A percentile compares a stretch with the other conserved stretches of the same genome.
Evolutionary conservation across 2,113 vertebrate genomes (phyloP).

Genomic region (Petaurus breviceps): DNA sequence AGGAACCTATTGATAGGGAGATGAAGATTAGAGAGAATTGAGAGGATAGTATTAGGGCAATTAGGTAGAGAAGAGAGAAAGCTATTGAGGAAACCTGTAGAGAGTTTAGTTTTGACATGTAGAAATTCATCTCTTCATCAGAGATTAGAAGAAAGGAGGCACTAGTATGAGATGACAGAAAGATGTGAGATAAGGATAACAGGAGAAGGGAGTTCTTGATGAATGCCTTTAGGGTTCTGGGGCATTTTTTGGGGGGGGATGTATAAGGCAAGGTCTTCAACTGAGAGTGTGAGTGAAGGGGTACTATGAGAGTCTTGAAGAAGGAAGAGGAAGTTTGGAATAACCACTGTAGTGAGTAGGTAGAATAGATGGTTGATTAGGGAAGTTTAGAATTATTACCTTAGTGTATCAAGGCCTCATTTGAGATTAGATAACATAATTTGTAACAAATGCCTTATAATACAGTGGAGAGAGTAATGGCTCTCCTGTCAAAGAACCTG

Average conservation of each 20-base stretch:
- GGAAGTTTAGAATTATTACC: background rate
- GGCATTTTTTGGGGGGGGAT: background rate
- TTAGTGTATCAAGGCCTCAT: background rate
- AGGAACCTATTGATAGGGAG: no score
- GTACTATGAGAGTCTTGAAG: background rate
- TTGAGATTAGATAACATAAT: background rate
- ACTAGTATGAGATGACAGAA: background rate
- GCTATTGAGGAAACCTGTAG: background rate
- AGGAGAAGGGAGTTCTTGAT: background rate
- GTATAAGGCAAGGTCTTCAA: background rate
- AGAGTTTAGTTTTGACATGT: background rate
- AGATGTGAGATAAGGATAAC: background rate
- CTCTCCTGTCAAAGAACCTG: background rate
- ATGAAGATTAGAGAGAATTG: no score
- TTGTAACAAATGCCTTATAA: background rate
- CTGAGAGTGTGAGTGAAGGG: background rate
- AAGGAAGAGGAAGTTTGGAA: background rate
- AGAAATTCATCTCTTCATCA: background rate
- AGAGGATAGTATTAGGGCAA: background rate
- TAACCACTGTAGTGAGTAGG: background rate
- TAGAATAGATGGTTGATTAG: background rate
- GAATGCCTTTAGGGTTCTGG: background rate
- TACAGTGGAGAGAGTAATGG: background rate
- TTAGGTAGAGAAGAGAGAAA: background rate
- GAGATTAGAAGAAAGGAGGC: background rate